These are phyloP conservation scores for Brachionus asplanchnoidis DNA, from an alignment of 1,140 invertebrate genomes.

Conservation along the genomic window DNA sequence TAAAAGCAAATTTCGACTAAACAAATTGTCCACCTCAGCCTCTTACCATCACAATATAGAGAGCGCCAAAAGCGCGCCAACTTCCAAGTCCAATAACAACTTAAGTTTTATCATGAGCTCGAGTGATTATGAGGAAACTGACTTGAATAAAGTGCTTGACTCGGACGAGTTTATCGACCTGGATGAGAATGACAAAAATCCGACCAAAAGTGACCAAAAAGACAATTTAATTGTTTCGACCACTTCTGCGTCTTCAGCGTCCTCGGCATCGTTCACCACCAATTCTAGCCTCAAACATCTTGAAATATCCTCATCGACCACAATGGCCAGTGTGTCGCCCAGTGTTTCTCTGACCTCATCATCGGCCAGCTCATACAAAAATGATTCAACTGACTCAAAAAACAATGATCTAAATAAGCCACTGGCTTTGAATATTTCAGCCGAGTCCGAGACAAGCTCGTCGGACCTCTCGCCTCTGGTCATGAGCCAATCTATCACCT, in stretches of 20 bases:
- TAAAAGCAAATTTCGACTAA: not conserved
- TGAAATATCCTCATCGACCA: constrained; percentile 12
- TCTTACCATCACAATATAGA: not conserved
- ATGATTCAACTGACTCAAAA: not conserved
- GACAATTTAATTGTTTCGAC: constrained; percentile 18
- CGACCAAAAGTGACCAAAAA: not conserved
- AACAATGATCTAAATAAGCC: not conserved
- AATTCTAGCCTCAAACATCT: constrained; percentile 13
- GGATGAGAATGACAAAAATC: constrained; percentile 18
- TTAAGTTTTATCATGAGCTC: constrained; percentile 30
- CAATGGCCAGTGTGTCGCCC: constrained; percentile 11
- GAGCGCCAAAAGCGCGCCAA: no score
- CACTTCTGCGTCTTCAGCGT: not conserved
- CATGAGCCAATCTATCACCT: constrained; percentile 11
- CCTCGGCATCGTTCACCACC: not conserved
- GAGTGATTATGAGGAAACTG: constrained; percentile 35
- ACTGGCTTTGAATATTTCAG: not conserved
- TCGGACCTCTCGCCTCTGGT: not conserved
- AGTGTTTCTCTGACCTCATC: constrained; percentile 18
- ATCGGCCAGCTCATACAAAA: not conserved
- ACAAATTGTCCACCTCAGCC: not conserved
- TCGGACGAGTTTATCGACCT: constrained; percentile 23
- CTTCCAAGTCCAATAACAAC: constrained; percentile 6
- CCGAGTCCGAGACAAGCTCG: not conserved
- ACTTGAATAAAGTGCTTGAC: constrained; percentile 32